Percentiles rank a stretch among this genome's conserved stretches.
Conservation (phyloP, 2,797 vertebrate species). For the Hipposideros larvatus region DNA sequence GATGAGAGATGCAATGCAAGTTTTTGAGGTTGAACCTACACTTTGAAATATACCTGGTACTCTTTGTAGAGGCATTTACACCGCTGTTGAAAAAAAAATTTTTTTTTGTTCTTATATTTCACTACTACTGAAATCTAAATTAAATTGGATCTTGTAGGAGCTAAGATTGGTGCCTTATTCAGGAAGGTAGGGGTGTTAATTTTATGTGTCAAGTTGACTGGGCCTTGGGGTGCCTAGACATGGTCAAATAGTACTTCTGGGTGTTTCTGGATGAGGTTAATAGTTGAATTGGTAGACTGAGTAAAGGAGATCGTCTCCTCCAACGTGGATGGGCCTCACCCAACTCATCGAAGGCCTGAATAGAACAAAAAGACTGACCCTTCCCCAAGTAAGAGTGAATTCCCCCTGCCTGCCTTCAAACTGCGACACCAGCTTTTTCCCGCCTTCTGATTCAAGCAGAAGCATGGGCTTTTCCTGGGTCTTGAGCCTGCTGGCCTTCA, state of each 20-base stretch:
- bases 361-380: neutral
- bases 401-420: neutral
- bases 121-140: slow-evolving; percentile 52
- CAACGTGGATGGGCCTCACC: too few relatives aligned
- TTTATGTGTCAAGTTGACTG: neutral
- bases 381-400: neutral
- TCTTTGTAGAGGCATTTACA: neutral
- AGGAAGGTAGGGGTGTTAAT: neutral
- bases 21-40: neutral
- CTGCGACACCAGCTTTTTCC: neutral
- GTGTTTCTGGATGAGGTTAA: neutral
- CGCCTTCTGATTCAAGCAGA: neutral
- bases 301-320: neutral
- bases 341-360: neutral
- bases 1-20: neutral
- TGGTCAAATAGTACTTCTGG: neutral
- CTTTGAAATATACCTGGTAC: slow-evolving; percentile 21
- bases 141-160: slow-evolving; percentile 49
- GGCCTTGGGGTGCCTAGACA: neutral
- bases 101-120: neutral
- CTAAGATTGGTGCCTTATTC: slow-evolving; percentile 8
- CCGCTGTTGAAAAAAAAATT: neutral
- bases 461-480: neutral
- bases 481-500: too few relatives aligned
- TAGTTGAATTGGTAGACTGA: neutral